Evolutionary conservation across 1,140 invertebrate genomes (phyloP).

Genomic region (Atta texana): DNA sequence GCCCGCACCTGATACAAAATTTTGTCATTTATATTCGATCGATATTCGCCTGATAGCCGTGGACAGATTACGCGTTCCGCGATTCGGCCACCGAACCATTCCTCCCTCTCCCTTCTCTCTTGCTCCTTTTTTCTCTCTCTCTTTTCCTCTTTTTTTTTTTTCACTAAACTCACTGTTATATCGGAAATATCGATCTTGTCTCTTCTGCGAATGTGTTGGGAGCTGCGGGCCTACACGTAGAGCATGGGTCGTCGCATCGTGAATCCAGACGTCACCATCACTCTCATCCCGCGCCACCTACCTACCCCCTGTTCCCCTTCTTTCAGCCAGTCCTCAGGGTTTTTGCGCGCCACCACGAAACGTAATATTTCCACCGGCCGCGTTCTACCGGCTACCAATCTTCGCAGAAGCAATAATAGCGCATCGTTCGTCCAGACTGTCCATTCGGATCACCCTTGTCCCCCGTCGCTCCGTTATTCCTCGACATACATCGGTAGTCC

Average conservation of each 20-base stretch:
- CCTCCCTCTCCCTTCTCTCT: not conserved
- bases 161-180: slow-evolving; percentile 63
- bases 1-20: slow-evolving; percentile 60
- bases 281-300: slow-evolving; percentile 51
- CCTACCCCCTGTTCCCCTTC: slow-evolving; percentile 69
- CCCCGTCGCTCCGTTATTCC: slow-evolving; percentile 66
- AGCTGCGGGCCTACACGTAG: slow-evolving; percentile 61
- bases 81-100: slow-evolving; percentile 44
- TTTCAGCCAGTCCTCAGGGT: slow-evolving; percentile 73
- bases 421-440: slow-evolving; percentile 82
- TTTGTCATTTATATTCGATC: slow-evolving; percentile 60
- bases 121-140: not conserved
- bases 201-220: slow-evolving; percentile 44
- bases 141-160: slow-evolving; percentile 21
- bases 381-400: slow-evolving; percentile 82
- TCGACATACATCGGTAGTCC: slow-evolving; percentile 46
- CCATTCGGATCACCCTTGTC: slow-evolving; percentile 75
- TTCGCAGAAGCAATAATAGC: slow-evolving; percentile 85
- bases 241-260: slow-evolving; percentile 46
- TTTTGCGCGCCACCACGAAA: slow-evolving; percentile 77
- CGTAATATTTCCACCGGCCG: slow-evolving; percentile 83
- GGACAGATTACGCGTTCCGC: slow-evolving; percentile 60
- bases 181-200: slow-evolving; percentile 65
- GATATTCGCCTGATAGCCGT: slow-evolving; percentile 58
- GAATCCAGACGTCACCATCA: slow-evolving; percentile 60